Base-by-base conservation (phyloP, 2,113 vertebrate genomes). In the Pelmatolapia mariae region DNA sequence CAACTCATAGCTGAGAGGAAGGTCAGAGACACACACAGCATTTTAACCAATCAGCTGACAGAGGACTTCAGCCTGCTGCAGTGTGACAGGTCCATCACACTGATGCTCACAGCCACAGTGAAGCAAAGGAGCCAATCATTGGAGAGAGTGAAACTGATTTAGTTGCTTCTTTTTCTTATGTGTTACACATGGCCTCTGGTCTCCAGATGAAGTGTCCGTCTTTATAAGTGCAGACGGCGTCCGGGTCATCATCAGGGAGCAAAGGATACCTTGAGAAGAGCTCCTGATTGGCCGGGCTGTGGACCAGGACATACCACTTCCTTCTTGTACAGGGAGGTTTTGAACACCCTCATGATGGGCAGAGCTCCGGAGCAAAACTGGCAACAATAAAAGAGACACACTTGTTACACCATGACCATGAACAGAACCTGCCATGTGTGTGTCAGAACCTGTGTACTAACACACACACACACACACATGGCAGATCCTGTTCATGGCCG, bases 221-320 rank as follows among this genome's bases (percentile, higher is more conserved):
- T 50, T 0, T 50, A 3, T 50, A 50, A 50, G 16, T 0, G 47
- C 47, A 50, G 16, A 50, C 16, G 1, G 47, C 16, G 8, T 50
- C 2, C 4, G 8, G 8, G 47, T 50, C 47, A 50, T 50, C 8
- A 8, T 0, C 0, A 18, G 47, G 47, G 8, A 50, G 16, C 47
- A 50, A 15, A 3, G 47, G 47, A 50, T 3, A 50, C 47, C 4
- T 18, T 50, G 47, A 50, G 47, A 50, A 50, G 47, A 19, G 7
- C 47, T 18, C 16, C 16, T 50, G 47, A 50, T 24, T 54, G 53
- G 1, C 53, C 0, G 53, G 53, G 53, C 53, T 54, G 53, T 54
- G 53, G 10, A 54, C 53, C 53, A 54, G n/a, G 6, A 56, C 53
- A 26, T 2, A 26, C 54, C 11, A 56, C 53, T 24, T 56, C 22